Evolutionary conservation across 2,888 invertebrate species (phyloP).

Genomic region (Autographa pulchrina): DNA sequence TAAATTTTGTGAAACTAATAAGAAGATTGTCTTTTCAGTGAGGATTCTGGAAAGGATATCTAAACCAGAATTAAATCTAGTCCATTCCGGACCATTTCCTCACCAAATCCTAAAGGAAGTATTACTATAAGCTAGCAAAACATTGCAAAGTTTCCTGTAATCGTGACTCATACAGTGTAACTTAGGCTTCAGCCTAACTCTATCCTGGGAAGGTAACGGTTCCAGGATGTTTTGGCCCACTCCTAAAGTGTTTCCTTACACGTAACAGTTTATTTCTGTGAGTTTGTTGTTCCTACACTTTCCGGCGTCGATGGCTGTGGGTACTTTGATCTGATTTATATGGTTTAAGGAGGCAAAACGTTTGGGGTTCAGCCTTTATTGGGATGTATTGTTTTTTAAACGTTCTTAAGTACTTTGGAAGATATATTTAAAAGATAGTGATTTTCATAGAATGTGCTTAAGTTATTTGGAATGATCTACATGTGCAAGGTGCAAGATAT

Average conservation of each 20-base stretch:
- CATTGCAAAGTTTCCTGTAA: neutral
- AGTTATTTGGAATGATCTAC: too few relatives aligned
- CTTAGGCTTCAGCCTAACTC: neutral
- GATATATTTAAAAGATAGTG: too few relatives aligned
- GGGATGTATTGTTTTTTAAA: neutral
- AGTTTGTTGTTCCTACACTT: slow-evolving; percentile 69
- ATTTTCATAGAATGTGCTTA: too few relatives aligned
- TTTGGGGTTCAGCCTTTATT: neutral
- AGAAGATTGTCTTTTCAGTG: too few relatives aligned
- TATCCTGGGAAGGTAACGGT: slow-evolving; percentile 1
- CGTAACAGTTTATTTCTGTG: slow-evolving; percentile 54
- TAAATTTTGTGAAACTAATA: too few relatives aligned
- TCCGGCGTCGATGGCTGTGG: slow-evolving; percentile 35
- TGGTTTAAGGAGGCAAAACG: slow-evolving; percentile 10
- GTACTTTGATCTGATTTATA: slow-evolving; percentile 30
- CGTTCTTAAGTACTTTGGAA: neutral
- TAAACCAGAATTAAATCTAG: too few relatives aligned
- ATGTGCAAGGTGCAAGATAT: too few relatives aligned
- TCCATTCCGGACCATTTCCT: too few relatives aligned
- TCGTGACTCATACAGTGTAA: neutral
- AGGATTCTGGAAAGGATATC: too few relatives aligned
- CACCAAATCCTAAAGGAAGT: neutral
- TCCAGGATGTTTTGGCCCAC: slow-evolving; percentile 62
- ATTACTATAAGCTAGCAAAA: neutral
- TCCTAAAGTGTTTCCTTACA: slow-evolving; percentile 49